A percentile compares a stretch with the other conserved stretches of the same genome.
phyloP scores from a whole-genome alignment of 1,140 invertebrate species.

The Sycophila sp. region DNA sequence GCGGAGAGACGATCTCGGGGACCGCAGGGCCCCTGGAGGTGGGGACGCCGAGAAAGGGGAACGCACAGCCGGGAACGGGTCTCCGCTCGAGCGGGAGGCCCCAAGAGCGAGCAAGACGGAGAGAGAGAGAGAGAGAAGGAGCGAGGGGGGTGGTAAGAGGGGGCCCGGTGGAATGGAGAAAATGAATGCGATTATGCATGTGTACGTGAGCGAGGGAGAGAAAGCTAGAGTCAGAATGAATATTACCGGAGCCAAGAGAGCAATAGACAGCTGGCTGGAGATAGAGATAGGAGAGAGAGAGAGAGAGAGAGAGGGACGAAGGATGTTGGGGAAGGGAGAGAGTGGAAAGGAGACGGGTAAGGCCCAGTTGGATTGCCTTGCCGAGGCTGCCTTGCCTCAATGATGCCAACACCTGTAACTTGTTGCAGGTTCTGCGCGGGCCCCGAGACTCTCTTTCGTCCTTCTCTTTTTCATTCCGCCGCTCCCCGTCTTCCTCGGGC shows the following conservation, averaged over 20 bases:
- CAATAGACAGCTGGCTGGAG: too few relatives aligned
- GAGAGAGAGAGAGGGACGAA: conserved; percentile 34
- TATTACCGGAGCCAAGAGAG: not conserved
- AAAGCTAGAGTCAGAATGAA: not conserved
- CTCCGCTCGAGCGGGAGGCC: not conserved
- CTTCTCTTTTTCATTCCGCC: not conserved
- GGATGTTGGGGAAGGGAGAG: conserved; percentile 12
- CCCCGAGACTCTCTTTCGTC: not conserved
- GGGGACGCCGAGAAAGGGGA: conserved; percentile 33
- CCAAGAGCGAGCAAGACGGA: not conserved
- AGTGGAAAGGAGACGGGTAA: conserved; percentile 8
- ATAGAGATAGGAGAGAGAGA: not conserved
- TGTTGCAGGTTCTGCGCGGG: conserved; percentile 9
- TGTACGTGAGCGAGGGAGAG: conserved; percentile 13
- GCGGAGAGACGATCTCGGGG: conserved; percentile 40
- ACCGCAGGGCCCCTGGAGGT: conserved; percentile 39
- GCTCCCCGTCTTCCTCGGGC: not conserved
- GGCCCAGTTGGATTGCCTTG: conserved; percentile 1
- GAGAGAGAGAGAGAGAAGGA: not conserved
- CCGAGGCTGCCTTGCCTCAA: conserved; percentile 18
- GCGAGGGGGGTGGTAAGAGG: not conserved
- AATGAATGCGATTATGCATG: conserved; percentile 21
- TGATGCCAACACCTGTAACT: conserved; percentile 22
- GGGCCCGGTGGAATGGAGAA: conserved; percentile 6
- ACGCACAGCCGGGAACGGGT: too few relatives aligned